Base-by-base conservation (phyloP, 1,140 invertebrate genomes). In the Fopius arisanus region DNA sequence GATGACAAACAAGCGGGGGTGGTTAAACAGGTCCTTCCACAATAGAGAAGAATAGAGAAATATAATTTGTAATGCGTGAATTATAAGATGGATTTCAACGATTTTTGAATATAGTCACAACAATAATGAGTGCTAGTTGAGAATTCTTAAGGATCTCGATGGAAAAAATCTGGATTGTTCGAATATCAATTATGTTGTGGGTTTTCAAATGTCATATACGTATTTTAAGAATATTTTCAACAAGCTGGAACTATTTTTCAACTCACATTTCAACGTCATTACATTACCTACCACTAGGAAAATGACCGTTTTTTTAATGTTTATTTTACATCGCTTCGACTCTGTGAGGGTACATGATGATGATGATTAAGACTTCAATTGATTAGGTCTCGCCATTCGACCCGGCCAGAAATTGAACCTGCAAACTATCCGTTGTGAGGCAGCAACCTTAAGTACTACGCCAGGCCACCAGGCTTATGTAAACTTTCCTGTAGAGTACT, bases 1-100 rank as follows among this genome's bases (percentile, higher is more conserved):
- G 62, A 41, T 9, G 62, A 63, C 28, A 29, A 37, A 67, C 62
- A 23, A 19, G 70, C 63, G 70, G 70, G 70, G 70, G 70, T 72
- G 70, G 70, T 66, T 40, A 66, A n/a, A 71, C 59, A 62, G 59
- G 23, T 51, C 23, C 54, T 4, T 28, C 19, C 10, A 29, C 68
- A 70, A 70, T 70, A 70, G 51, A 54, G 16, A 19, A 16, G 5
- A 28, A 33, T 26, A 59, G 29, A 59, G 59, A 70, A 70, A 33
- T 33, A 3, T 7, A 14, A 69, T 16, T 28, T 29, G 66, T 67
- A 41, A 67, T 6, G 23, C 54, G 26, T 9, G 14, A 59, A 26
- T 59, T 59, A 26, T 59, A 59, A 59, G 54, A 59, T 59, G 23
- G 54, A 59, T 59, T 59, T 26, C 14, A 9, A 59, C 7, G 5